phyloP scores from a whole-genome alignment of 2,888 invertebrate species.

The Heliconius cydno region DNA sequence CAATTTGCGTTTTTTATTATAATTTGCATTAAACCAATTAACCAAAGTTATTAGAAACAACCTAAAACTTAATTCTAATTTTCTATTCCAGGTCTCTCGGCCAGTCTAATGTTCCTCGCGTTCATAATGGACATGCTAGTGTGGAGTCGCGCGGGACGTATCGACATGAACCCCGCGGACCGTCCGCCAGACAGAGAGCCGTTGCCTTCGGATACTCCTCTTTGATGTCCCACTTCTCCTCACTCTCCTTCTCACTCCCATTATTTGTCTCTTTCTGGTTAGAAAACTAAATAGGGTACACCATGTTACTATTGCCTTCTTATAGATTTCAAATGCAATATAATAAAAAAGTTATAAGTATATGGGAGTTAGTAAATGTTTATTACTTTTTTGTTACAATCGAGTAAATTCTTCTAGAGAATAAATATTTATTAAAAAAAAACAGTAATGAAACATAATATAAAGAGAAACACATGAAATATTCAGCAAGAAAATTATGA shows the following conservation, averaged over 20 bases:
- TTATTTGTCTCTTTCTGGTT: not conserved
- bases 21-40: too few relatives aligned
- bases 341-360: too few relatives aligned
- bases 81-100: slow-evolving; percentile 88
- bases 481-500: too few relatives aligned
- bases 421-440: too few relatives aligned
- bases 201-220: slow-evolving; percentile 62
- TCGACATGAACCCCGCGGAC: slow-evolving; percentile 85
- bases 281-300: not conserved
- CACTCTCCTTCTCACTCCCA: not conserved
- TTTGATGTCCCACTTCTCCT: slow-evolving; percentile 60
- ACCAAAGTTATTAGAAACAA: too few relatives aligned
- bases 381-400: too few relatives aligned
- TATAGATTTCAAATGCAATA: not conserved
- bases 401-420: too few relatives aligned
- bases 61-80: not conserved
- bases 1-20: too few relatives aligned
- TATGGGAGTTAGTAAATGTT: too few relatives aligned
- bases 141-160: slow-evolving; percentile 94
- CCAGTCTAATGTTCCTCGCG: slow-evolving; percentile 92
- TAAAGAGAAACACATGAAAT: too few relatives aligned
- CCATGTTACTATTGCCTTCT: not conserved
- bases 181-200: slow-evolving; percentile 47
- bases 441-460: too few relatives aligned
- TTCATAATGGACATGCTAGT: slow-evolving; percentile 95